Evolutionary conservation across 2,888 invertebrate species (phyloP).

Genomic region (Platerodrilus igneus): DNA sequence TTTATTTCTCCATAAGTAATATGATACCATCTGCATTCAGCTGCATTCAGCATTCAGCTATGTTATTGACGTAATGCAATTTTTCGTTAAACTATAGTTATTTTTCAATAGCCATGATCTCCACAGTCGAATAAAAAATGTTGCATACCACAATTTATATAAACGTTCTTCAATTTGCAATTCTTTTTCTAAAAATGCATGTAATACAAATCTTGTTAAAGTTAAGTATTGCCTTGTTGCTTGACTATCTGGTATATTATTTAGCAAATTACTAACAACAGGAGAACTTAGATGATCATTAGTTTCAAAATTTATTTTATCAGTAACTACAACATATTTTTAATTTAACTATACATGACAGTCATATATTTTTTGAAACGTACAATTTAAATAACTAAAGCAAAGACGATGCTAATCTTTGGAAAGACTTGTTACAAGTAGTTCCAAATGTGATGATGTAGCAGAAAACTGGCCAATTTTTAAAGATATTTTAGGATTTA

Average conservation of each 20-base stretch:
- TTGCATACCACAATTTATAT: slow-evolving; percentile 11
- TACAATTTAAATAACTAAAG: slow-evolving; percentile 3
- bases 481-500: slow-evolving; percentile 8
- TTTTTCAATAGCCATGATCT: slow-evolving; percentile 10
- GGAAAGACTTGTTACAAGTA: background rate
- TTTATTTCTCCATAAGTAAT: too few relatives aligned
- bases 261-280: background rate
- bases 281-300: slow-evolving; percentile 10
- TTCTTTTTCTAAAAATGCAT: background rate
- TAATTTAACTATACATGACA: too few relatives aligned
- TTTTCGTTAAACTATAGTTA: slow-evolving; percentile 7
- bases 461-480: background rate
- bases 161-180: slow-evolving; percentile 1
- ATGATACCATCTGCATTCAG: slow-evolving; percentile 15
- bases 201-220: background rate
- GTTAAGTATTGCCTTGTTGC: slow-evolving; percentile 1
- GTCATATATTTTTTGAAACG: too few relatives aligned
- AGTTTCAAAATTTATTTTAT: slow-evolving; percentile 16
- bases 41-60: slow-evolving; percentile 12
- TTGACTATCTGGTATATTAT: background rate
- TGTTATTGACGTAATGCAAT: slow-evolving; percentile 11
- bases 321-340: too few relatives aligned
- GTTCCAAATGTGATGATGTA: background rate
- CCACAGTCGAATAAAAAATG: slow-evolving; percentile 13
- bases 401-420: slow-evolving; percentile 3